Conservation (phyloP, 2,113 vertebrate genomes). For the Triplophysa tibetana region DNA sequence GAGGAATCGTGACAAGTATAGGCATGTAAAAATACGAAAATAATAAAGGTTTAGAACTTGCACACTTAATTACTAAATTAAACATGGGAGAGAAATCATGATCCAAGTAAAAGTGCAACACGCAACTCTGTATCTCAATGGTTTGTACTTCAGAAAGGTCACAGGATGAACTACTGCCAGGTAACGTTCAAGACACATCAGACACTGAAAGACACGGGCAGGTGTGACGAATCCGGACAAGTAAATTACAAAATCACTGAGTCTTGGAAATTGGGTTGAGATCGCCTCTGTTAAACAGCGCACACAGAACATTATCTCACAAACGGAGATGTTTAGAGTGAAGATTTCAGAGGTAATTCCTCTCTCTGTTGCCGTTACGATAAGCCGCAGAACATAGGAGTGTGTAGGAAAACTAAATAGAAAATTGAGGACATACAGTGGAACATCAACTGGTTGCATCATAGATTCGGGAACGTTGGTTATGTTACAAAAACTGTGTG, state of each 20-base stretch:
- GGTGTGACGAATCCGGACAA: neutral
- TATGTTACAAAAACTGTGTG: neutral
- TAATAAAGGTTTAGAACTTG: neutral
- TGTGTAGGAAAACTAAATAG: constrained; percentile 28
- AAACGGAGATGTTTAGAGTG: constrained; percentile 37
- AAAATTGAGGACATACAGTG: neutral
- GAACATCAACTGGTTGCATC: neutral
- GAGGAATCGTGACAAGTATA: constrained; percentile 24
- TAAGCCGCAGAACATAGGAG: constrained; percentile 43
- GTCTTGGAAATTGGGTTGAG: neutral
- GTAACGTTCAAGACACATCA: constrained; percentile 20
- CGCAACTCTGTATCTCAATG: neutral
- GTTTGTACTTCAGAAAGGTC: constrained; percentile 40
- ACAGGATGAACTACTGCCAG: constrained; percentile 36
- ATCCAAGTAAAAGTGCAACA: constrained; percentile 38
- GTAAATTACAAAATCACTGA: neutral
- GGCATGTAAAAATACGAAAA: neutral
- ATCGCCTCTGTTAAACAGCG: neutral
- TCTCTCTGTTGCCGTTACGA: constrained; percentile 2
- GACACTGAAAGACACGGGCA: constrained; percentile 20
- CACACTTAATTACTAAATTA: neutral
- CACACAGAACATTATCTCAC: constrained; percentile 37
- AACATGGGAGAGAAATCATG: neutral
- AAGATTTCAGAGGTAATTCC: constrained; percentile 40
- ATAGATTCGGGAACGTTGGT: neutral